Evolutionary conservation across 1,140 invertebrate genomes (phyloP), one percentile per base, ranked within the genome.

Genomic region (Tribolium madens): DNA sequence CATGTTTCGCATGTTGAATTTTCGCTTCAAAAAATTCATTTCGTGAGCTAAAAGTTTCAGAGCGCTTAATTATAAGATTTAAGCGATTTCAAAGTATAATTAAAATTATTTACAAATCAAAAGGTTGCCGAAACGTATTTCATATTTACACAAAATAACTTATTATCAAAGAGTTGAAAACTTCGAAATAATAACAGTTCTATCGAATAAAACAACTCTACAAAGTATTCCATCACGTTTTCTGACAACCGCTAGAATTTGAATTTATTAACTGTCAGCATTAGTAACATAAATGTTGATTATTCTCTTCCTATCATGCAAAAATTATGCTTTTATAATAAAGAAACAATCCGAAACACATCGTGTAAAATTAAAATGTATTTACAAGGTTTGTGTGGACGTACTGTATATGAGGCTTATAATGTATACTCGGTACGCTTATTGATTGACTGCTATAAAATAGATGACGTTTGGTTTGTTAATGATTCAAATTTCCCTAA

Each of bases 401-500:
- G 26, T 6, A 31, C 26, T 31, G 26, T 31, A 31, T 31, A 31
- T 31, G 26, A 6, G n/a, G n/a, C n/a, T 31, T 31, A 31, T 21
- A 21, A n/a, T 57, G 12, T 9, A 64, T 6, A 33, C 18, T 31
- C 0, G 2, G 1, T n/a, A 12, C 26, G 36, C 12, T 21, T 64
- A 64, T 64, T 14, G 57, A 64, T 64, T 64, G 57, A 13, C 57
- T 64, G 26, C 26, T 64, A 33, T 64, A 64, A 64, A 64, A 33
- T 33, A 64, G 57, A 64, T 64, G 57, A 26, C 57, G 57, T 64
- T 64, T 33, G 10, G 26, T 9, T 33, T 33, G 57, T 64, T 64
- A 64, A 64, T 64, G 21, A 36, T 64, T 33, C 21, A 64, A 64
- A 64, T 64, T 64, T 64, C 57, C 26, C 57, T 64, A 64, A 64